These are phyloP conservation scores for Lordiphosa collinella DNA, from an alignment of 1,140 invertebrate genomes.

Conservation along the genomic window DNA sequence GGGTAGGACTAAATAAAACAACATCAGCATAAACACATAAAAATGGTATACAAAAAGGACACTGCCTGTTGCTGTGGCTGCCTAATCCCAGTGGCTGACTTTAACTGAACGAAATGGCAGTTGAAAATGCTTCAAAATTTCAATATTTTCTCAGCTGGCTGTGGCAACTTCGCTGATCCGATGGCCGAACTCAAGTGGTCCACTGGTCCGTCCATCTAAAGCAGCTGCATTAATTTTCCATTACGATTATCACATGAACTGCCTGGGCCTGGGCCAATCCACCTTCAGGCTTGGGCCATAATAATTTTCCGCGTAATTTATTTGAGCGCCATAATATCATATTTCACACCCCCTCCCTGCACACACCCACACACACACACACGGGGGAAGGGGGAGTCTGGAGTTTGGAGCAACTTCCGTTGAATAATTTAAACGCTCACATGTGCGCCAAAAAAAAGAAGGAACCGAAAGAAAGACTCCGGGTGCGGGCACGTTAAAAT, in stretches of 20 bases:
- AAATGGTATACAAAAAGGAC: background rate
- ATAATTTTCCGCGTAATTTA: conserved; percentile 78
- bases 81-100: too few species aligned
- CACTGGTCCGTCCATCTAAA: background rate
- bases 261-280: background rate
- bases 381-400: background rate
- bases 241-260: conserved; percentile 39
- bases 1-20: background rate
- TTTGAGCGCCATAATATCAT: conserved; percentile 74
- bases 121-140: too few species aligned
- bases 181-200: too few species aligned
- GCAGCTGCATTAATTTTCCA: conserved; percentile 52
- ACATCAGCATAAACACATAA: background rate
- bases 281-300: conserved; percentile 23
- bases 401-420: conserved; percentile 45
- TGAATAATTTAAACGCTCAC: conserved; percentile 75
- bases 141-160: too few species aligned
- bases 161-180: too few species aligned
- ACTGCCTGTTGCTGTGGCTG: too few species aligned
- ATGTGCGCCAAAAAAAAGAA: conserved; percentile 40
- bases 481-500: conserved; percentile 55
- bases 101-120: too few species aligned
- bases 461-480: background rate
- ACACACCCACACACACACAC: conserved; percentile 22
- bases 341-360: conserved; percentile 46